Evolutionary conservation across 1,140 invertebrate species (phyloP), one percentile per base, ranked within the genome.

Genomic region (Atta cephalotes): DNA sequence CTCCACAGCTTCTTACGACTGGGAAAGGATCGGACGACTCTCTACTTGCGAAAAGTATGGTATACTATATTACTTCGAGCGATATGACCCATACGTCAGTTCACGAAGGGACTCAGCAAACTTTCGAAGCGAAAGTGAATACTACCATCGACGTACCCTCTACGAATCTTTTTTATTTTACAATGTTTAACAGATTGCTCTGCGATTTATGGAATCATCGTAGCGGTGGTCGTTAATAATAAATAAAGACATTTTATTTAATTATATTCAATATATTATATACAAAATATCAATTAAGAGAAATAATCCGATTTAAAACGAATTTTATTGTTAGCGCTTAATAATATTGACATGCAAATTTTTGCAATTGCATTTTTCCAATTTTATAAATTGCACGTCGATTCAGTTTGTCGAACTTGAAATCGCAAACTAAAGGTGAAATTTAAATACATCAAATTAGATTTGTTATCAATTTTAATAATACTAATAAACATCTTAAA

Each of bases 11-110:
- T 28, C 63, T 66, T 81, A 71, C 71, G 39, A 70, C 39, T 70
- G 12, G 39, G 70, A 58, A 45, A 85, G 82, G 31, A 85, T 58
- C 18, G 21, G 31, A 49, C 56, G 60, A 28, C 25, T 21, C 21
- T 65, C 31, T 14, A 58, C 28, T 82, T 62, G 82, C 72, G 5
- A 82, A 35, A 84, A 84, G 80, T 82, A 63, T 74, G 28, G 35
- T 71, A 53, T 68, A 80, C 45, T 80, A 84, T 84, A 84, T 84
- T 76, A 84, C 56, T 49, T 60, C 71, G 65, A 70, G 39, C 70
- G 70, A 84, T 84, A 21, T 74, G 80, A 62, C 53, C 25, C 66
- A 53, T 62, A 74, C 53, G 53, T 72, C 56, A 76, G 70, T 62
- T 84, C 25, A 18, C 53, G 51, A 81, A 71, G 68, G 53, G 68